Base-by-base conservation (phyloP, 2,113 vertebrate species). In the Columba janthina region DNA sequence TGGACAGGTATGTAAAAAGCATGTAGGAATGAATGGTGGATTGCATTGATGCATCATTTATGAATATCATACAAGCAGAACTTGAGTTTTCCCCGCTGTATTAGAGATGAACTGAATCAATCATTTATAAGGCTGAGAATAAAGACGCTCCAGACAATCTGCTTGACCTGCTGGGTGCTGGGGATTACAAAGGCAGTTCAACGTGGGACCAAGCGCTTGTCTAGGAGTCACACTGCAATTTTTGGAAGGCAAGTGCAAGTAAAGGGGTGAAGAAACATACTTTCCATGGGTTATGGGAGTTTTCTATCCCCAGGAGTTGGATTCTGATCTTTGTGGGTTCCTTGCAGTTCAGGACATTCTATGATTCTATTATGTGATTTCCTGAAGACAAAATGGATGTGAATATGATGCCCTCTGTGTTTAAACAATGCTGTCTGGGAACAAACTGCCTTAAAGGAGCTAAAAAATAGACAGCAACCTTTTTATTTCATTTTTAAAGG, bases 381-480 rank as follows among this genome's bases (percentile, higher is more conserved):
- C 46, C 51, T 60, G 71, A n/a, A 54, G 40, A 25, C 18, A n/a
- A 65, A 77, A 40, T 48, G 46, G 51, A 8, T 50, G 16, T 31
- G 29, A 20, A 40, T 46, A 15, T 0, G 0, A 10, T 26, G 5
- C 5, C 18, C 38, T 76, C 13, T 4, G 2, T 34, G 8, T 31
- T 80, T 8, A 38, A 65, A 29, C 11, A 26, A 12, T 42, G 25
- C 13, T 40, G 51, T 56, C 11, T 56, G 58, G 36, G 14, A 38
- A 58, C 14, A 64, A 64, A 53, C 9, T 38, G 44, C 53, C 92
- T 62, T 85, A 58, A 83, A 86, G 51, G 10, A 84, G 44, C 56
- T 57, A 85, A 92, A 65, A 87, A 90, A 56, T 4, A 54, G 62
- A 70, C 10, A 6, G 15, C 1, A n/a, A 10, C 13, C 9, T 61